phyloP scores from a whole-genome alignment of 2,888 invertebrate species.

The Liposcelis brunnea region DNA sequence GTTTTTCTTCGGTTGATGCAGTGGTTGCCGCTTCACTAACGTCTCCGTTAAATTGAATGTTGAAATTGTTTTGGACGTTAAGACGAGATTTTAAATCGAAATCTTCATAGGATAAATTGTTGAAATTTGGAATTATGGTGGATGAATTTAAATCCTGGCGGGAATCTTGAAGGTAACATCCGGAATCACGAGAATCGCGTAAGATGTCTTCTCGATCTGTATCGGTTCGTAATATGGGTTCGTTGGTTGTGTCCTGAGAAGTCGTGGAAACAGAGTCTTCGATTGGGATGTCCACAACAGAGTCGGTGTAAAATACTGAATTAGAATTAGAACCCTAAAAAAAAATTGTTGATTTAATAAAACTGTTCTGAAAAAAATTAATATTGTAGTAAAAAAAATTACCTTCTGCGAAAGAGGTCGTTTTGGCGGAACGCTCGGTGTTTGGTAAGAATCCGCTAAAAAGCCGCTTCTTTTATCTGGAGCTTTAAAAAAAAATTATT shows the following conservation, averaged over 20 bases:
- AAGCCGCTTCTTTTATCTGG: constrained; percentile 36
- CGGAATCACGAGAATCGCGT: constrained; percentile 31
- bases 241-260: constrained; percentile 3
- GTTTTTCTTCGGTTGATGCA: constrained; percentile 9
- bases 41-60: constrained; percentile 12
- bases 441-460: constrained; percentile 26
- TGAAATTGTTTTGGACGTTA: not conserved
- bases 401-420: constrained; percentile 23
- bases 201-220: constrained; percentile 30
- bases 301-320: not conserved
- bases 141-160: not conserved
- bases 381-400: not conserved
- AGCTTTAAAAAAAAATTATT: constrained; percentile 23
- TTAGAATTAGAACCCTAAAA: constrained; percentile 1
- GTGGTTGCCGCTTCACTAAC: too few species aligned
- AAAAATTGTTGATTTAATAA: too few species aligned
- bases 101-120: constrained; percentile 29
- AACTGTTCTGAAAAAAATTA: too few species aligned
- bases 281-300: constrained; percentile 30
- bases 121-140: constrained; percentile 19
- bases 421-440: constrained; percentile 29
- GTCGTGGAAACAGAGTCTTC: constrained; percentile 22
- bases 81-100: constrained; percentile 26
- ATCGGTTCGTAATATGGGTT: constrained; percentile 6
- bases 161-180: constrained; percentile 20